Evolutionary conservation across 2,888 invertebrate species (phyloP).

Genomic region (Lithophane semibrunnea): DNA sequence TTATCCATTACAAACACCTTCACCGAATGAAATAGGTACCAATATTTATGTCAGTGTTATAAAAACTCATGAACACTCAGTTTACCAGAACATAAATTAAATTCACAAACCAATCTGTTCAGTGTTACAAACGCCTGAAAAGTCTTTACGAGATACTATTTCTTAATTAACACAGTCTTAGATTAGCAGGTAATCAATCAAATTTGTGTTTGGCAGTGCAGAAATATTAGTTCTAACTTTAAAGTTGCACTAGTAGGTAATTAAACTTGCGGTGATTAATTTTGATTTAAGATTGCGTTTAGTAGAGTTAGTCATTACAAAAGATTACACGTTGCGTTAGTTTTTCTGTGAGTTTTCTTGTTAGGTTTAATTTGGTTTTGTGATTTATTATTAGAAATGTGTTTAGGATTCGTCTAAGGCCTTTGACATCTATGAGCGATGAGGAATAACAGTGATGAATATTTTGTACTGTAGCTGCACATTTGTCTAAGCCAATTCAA

Average conservation of each 20-base stretch:
- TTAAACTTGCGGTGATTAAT: slow-evolving; percentile 38
- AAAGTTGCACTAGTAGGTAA: slow-evolving; percentile 3
- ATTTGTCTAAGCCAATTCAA: neutral
- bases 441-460: neutral
- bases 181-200: slow-evolving; percentile 48
- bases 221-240: slow-evolving; percentile 45
- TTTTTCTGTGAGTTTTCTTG: slow-evolving; percentile 9
- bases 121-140: slow-evolving; percentile 12
- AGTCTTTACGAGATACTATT: slow-evolving; percentile 9
- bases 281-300: slow-evolving; percentile 42
- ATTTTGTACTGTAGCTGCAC: neutral
- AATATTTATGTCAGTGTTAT: neutral
- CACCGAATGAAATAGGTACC: neutral
- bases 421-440: slow-evolving; percentile 11
- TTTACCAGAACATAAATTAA: slow-evolving; percentile 12
- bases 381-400: neutral
- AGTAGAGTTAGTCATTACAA: slow-evolving; percentile 34
- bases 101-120: slow-evolving; percentile 22
- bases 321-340: slow-evolving; percentile 16
- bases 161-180: slow-evolving; percentile 19
- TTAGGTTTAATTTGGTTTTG: slow-evolving; percentile 10
- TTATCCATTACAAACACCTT: no score
- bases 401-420: slow-evolving; percentile 14
- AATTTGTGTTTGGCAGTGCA: slow-evolving; percentile 38
- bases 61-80: neutral